A percentile compares a stretch with the other conserved stretches of the same genome.
Conservation (phyloP, 2,888 invertebrate species). For the Syrphus vitripennis region DNA sequence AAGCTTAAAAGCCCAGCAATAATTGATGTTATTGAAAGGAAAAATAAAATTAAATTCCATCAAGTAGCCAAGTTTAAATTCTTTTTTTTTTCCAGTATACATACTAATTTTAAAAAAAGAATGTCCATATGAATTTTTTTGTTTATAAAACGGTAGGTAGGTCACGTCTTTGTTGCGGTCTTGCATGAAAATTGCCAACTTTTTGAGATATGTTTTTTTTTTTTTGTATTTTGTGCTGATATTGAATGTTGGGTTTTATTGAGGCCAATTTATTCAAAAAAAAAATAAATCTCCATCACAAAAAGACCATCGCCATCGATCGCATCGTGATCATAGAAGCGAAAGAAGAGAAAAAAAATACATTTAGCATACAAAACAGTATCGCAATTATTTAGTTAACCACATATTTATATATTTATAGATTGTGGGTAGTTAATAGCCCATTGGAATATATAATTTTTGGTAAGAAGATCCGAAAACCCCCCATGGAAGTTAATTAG, state of each 20-base stretch:
- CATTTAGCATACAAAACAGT: constrained; percentile 35
- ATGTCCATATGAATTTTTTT: neutral
- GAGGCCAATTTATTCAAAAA: constrained; percentile 1
- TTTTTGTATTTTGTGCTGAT: neutral
- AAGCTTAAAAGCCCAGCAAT: neutral
- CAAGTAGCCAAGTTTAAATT: neutral
- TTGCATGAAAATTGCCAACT: constrained; percentile 13
- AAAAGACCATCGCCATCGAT: neutral
- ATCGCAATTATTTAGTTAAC: neutral
- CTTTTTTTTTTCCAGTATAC: neutral
- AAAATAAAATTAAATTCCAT: constrained; percentile 20
- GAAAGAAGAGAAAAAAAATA: neutral
- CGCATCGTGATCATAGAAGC: neutral
- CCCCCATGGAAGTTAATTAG: neutral
- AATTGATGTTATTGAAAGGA: constrained; percentile 6
- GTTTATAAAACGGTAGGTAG: neutral
- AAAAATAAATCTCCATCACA: neutral
- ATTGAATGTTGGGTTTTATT: neutral
- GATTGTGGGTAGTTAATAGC: neutral
- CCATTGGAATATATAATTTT: no score
- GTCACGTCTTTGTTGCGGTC: constrained; percentile 28
- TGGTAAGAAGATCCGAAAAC: no score
- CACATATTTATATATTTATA: neutral
- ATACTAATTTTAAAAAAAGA: neutral
- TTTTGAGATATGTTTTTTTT: neutral